A percentile compares a stretch with the other conserved stretches of the same genome.
Conservation (phyloP, 1,140 invertebrate species). For the Procambarus virginalis region DNA sequence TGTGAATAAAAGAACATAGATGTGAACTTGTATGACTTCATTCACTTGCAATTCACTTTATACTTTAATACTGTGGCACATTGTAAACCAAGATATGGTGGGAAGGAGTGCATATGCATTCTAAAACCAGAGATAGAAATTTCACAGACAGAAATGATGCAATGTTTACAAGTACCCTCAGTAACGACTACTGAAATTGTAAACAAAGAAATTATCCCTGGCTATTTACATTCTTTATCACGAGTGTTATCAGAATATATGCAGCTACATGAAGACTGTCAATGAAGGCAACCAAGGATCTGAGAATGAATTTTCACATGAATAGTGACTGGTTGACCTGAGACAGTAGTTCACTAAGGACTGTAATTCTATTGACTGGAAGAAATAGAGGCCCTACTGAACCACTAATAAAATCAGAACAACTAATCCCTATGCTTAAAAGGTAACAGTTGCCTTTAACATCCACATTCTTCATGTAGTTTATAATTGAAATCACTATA, state of each 20-base stretch:
- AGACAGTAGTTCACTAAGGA: constrained; percentile 21
- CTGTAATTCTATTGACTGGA: constrained; percentile 13
- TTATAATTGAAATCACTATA: background rate
- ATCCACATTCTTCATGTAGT: constrained; percentile 12
- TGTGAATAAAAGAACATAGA: constrained; percentile 8
- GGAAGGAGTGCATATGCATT: constrained; percentile 20
- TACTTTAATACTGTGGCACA: constrained; percentile 64
- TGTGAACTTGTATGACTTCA: constrained; percentile 48
- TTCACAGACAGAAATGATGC: background rate
- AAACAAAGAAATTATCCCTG: constrained; percentile 8
- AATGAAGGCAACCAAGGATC: background rate
- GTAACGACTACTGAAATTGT: background rate
- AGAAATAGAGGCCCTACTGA: constrained; percentile 25
- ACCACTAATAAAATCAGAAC: constrained; percentile 20
- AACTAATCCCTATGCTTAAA: background rate
- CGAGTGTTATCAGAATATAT: background rate
- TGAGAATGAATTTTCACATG: constrained; percentile 20
- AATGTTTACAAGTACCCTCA: background rate
- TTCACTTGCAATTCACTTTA: constrained; percentile 31
- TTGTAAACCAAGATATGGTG: constrained; percentile 38
- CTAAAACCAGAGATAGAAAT: background rate
- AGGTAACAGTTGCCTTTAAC: background rate
- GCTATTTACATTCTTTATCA: constrained; percentile 6
- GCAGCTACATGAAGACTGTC: background rate
- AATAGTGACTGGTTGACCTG: background rate